Evolutionary conservation across 2,888 invertebrate species (phyloP), one percentile per base, ranked within the genome.

Genomic region (Trypoxylon attenuatum): DNA sequence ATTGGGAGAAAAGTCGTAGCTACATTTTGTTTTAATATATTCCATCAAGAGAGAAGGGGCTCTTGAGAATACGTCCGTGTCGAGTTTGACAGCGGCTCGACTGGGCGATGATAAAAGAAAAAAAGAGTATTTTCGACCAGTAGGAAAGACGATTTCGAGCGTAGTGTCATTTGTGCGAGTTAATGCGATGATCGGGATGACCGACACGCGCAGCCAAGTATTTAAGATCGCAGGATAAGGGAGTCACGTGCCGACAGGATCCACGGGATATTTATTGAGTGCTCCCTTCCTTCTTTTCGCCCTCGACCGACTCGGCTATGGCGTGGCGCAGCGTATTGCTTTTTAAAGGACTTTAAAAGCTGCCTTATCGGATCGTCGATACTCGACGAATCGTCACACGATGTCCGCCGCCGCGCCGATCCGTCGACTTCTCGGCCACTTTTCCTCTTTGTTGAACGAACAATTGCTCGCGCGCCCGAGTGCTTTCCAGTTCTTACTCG

Each of bases 181-280:
- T 80, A 82, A 82, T 72, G 77, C 79, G 79, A 79, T 77, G 71
- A 75, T 79, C 69, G 70, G 70, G 72, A 73, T 75, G 81, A 78
- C 78, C 74, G 81, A 77, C 82, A 82, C 81, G 79, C 82, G 82
- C 69, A 69, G 76, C 70, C 78, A 68, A 81, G 82, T 84, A 82
- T 84, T 85, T 84, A 84, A 85, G 84, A 85, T 84, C 68, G 59
- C 38, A 41, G 61, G 84, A 85, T 85, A 85, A 81, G 73, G 64
- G 73, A 72, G 78, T 78, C 84, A 82, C 85, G 85, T 84, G 85
- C 70, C 71, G 60, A 67, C 74, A 73, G 75, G 71, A 81, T 81
- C 77, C 75, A 68, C 73, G 74, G 73, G 74, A 75, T 69, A 62
- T 70, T 69, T 75, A 76, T 75, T 73, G 76, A 69, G 70, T 68